Evolutionary conservation across 53 echinoderm and acorn worm species (phyloP).

Genomic region (Hippasteria phrygiana): DNA sequence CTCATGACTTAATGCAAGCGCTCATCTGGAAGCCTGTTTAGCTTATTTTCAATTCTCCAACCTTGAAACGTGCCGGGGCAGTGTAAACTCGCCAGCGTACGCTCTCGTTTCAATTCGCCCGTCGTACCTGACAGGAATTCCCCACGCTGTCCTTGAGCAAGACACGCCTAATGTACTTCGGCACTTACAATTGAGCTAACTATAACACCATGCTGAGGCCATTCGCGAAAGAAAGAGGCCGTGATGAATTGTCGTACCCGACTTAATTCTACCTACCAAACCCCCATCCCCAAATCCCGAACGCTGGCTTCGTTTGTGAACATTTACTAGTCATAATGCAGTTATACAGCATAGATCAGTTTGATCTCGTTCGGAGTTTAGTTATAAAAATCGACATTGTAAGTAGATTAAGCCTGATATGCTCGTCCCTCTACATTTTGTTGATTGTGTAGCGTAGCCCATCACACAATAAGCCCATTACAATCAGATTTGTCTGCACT

Average conservation of each 20-base stretch:
- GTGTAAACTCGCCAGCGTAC: not conserved
- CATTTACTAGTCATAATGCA: not conserved
- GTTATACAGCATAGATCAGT: no score
- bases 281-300: not conserved
- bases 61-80: conserved; percentile 1
- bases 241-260: not conserved
- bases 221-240: conserved; percentile 16
- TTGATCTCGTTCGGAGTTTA: no score
- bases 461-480: no score
- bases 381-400: no score
- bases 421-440: no score
- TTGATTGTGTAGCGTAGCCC: no score
- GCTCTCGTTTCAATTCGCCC: not conserved
- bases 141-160: conserved; percentile 14
- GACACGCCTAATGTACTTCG: conserved; percentile 34
- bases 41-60: not conserved
- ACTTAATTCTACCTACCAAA: not conserved
- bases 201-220: not conserved
- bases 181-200: conserved; percentile 42
- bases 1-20: no score
- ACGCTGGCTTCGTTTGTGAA: not conserved
- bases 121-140: not conserved
- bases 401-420: no score
- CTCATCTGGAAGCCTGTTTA: not conserved
- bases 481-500: no score